Evolutionary conservation across 2,888 invertebrate species (phyloP), one percentile per base, ranked within the genome.

Genomic region (Catocala fraxini): DNA sequence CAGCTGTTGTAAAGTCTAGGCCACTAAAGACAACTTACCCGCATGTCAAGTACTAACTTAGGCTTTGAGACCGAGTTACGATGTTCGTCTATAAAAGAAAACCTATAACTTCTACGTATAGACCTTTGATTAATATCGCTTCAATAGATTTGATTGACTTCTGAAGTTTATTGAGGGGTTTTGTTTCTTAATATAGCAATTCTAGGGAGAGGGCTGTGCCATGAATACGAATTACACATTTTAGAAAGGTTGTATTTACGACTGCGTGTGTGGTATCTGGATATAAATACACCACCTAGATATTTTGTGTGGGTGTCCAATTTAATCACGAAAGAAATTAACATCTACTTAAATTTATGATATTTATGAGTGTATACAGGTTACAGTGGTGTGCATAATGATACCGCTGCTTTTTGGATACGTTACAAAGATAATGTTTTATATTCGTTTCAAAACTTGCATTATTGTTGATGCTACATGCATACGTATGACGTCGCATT

Each of bases 11-110:
- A 66, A 65, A 65, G 54, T 66, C 10, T 71, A 53, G 53, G 51
- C 45, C 25, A 61, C 47, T 64, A 68, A 61, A 77, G 73, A 80
- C 72, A 80, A 72, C 65, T 62, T 56, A 47, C 72, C 71, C 75
- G 73, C 70, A 71, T 71, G 63, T 67, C 60, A 68, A 51, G 60
- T 61, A 53, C 57, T 5, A 65, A 73, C 54, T 70, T 59, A 57
- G 47, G 13, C 65, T 56, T 46, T 49, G 34, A 41, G 59, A 55
- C 41, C 51, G 41, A 68, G 51, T 66, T 59, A 51, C 46, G 47
- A 43, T 39, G 43, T 46, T n/a, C 25, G 12, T 51, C 34, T 59
- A 53, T 15, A 56, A 71, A 74, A 66, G 25, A 56, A 43, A 56
- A 34, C 41, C 10, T 51, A 13, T 49, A 47, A n/a, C 43, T 55